Evolutionary conservation across 2,113 vertebrate genomes (phyloP), one percentile per base, ranked within the genome.

Genomic region (Recurvirostra avosetta): DNA sequence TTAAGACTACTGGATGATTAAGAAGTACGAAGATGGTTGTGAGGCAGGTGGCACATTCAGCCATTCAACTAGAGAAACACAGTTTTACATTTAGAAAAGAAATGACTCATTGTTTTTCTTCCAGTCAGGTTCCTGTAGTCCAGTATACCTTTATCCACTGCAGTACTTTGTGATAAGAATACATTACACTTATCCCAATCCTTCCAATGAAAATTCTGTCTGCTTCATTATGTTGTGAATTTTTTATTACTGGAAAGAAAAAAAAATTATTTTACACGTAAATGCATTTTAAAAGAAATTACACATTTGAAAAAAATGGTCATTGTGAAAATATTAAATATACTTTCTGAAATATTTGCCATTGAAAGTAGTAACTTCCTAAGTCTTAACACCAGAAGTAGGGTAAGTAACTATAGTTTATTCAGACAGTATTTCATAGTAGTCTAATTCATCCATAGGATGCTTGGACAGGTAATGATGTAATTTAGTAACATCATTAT

Each of bases 141-240:
- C 59, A 70, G 52, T 55, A 88, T 99, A 99, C 99, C 99, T 99
- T 99, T 62, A 78, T 68, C 99, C 99, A 99, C 19, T 99, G 98
- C 62, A 98, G 97, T 16, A 95, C 97, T 96, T 97, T 98, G 97
- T 99, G 97, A 84, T 99, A 99, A 50, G 97, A 98, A 90, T 98
- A 98, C 97, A 99, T 98, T n/a, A 99, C 97, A 9, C 98, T 99
- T 77, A 99, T 98, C 71, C 99, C 99, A 50, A 98, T 99, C 91
- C 99, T 98, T 83, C 99, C 99, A 61, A 99, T 94, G 92, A 98
- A 98, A 77, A 83, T 97, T 96, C 83, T 98, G 83, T 98, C 86
- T 77, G 97, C 90, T 77, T 98, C 98, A 93, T 97, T 97, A 27
- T 95, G 95, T 20, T 80, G 88, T 40, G 97, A 94, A 49, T 96